Evolutionary conservation across 2,113 vertebrate genomes (phyloP), one percentile per base, ranked within the genome.

Genomic region (Bostrychus sinensis): DNA sequence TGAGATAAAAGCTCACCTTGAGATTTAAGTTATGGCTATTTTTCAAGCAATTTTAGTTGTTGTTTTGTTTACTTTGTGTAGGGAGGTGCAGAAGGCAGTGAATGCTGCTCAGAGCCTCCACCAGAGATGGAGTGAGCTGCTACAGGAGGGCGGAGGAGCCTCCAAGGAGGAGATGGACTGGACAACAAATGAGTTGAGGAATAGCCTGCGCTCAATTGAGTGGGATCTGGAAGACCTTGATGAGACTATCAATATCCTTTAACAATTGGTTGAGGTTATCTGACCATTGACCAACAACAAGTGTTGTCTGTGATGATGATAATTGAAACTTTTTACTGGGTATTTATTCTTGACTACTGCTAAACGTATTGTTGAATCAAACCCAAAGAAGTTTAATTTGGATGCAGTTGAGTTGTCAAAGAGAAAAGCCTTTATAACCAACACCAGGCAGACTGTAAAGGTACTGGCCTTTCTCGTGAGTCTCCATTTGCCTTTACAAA

Each of bases 171-270:
- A 99, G 85, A 84, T 97, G 0, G 97, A 99, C 89, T 99, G 97
- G 96, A 98, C 97, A 30, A 99, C 96, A 56, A 99, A 99, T 76
- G 97, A 99, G 81, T 90, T 99, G 77, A 92, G 97, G 54, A 99
- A 99, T 86, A 97, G 97, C 70, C 87, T 99, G 67, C 94, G 97
- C 34, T 99, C 97, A 86, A 97, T 99, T 0, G 97, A 99, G 71
- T 99, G 97, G 97, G 97, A 99, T 85, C 89, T 99, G 55, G 97
- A 99, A 69, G 97, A 99, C 89, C 91, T 99, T 1, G 97, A 98
- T 19, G 97, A 99, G 87, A 99, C 97, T 1, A 96, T 99, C 87
- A 96, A 95, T 99, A 99, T 99, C 96, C 94, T 98, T 87, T 19
- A 51, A 37, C 9, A 51, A 16, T n/a, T 13, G 11, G 5, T 1